Conservation (phyloP, 1,140 invertebrate genomes). For the Panonychus citri region DNA sequence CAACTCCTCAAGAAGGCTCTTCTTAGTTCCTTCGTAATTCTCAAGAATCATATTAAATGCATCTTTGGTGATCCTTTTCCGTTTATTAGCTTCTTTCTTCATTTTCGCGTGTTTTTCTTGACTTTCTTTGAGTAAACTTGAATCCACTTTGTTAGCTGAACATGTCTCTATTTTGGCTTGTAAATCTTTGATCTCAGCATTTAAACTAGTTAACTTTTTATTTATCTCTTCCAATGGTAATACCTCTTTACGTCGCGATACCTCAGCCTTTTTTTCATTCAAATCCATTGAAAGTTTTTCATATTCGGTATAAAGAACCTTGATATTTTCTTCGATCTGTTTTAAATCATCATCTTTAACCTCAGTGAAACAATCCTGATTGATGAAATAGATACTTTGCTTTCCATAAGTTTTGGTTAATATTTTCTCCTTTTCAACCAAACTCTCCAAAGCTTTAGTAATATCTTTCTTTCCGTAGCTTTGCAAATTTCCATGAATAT, state of each 20-base stretch:
- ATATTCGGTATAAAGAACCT: neutral
- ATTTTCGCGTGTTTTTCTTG: neutral
- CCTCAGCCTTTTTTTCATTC: neutral
- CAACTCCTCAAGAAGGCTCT: neutral
- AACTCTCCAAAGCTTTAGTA: neutral
- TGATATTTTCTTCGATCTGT: neutral
- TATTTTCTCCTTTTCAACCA: neutral
- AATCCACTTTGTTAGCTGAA: neutral
- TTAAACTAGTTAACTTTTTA: neutral
- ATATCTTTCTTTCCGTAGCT: neutral
- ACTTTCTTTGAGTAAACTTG: neutral
- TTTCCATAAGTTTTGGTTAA: neutral
- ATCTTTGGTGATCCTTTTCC: neutral
- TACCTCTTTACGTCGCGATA: neutral
- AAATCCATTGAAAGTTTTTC: neutral
- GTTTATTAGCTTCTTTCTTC: neutral
- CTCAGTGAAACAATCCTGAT: neutral
- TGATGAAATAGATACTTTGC: neutral
- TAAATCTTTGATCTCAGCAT: neutral
- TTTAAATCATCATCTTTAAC: neutral
- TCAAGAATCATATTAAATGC: neutral
- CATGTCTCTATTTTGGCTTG: neutral
- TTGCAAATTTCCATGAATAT: neutral
- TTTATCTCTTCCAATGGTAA: neutral
- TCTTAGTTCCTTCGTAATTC: neutral